Conservation (phyloP, 2,797 vertebrate genomes). For the Siniperca undulata region DNA sequence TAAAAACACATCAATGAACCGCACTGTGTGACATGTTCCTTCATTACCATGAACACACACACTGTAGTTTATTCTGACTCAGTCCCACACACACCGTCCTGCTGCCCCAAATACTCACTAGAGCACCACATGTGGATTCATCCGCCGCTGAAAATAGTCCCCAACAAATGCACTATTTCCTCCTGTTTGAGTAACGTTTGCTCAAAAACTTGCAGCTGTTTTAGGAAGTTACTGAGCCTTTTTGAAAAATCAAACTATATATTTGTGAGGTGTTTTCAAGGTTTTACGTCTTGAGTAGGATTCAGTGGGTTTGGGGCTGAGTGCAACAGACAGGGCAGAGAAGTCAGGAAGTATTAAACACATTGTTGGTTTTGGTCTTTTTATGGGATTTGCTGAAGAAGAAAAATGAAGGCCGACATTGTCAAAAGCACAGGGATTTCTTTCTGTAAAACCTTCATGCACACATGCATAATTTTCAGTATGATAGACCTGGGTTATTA, state of each 20-base stretch:
- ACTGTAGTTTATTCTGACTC: not conserved
- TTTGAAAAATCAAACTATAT: not conserved
- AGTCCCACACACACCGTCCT: not conserved
- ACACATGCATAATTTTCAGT: constrained; percentile 44
- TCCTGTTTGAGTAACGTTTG: not conserved
- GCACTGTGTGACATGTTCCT: not conserved
- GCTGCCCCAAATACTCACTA: not conserved
- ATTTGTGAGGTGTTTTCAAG: not conserved
- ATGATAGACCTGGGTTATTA: constrained; percentile 30
- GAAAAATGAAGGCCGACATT: constrained; percentile 23
- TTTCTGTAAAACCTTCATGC: constrained; percentile 20
- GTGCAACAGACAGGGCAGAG: not conserved
- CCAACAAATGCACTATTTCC: not conserved
- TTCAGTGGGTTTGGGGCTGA: no score
- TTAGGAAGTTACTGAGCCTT: not conserved
- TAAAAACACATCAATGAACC: not conserved
- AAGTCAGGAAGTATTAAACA: not conserved
- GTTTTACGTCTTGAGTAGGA: not conserved
- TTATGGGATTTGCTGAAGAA: constrained; percentile 34
- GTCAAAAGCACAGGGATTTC: constrained; percentile 27
- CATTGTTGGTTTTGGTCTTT: constrained; percentile 26
- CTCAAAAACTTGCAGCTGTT: not conserved
- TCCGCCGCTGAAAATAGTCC: not conserved
- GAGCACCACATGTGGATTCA: not conserved
- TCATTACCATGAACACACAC: not conserved